Conservation (phyloP, 2,888 invertebrate species). For the Torymus aiolomorphi region DNA sequence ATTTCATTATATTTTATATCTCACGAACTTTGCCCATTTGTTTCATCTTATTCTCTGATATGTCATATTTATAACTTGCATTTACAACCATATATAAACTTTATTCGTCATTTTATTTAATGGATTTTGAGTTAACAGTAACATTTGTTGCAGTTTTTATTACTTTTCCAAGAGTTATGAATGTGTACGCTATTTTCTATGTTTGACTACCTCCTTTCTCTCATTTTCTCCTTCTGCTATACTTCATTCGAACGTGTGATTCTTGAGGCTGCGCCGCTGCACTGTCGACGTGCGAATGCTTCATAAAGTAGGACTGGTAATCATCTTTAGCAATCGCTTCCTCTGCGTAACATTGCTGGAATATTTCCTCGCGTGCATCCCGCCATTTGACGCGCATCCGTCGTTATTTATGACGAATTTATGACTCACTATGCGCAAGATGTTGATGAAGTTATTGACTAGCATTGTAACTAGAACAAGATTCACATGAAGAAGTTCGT, state of each 20-base stretch:
- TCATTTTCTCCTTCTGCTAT: constrained; percentile 1
- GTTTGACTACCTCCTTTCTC: not conserved
- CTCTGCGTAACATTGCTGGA: constrained; percentile 15
- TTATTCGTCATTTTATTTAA: too few species aligned
- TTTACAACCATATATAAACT: too few species aligned
- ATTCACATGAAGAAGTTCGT: not conserved
- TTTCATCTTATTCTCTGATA: too few species aligned
- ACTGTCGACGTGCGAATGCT: constrained; percentile 9
- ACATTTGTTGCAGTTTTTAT: too few species aligned
- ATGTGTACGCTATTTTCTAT: not conserved
- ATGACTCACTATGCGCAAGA: constrained; percentile 12
- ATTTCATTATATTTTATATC: too few species aligned
- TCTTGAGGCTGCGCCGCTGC: not conserved
- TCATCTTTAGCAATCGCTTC: constrained; percentile 27
- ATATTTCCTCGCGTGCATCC: constrained; percentile 13
- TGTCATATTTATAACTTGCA: too few species aligned
- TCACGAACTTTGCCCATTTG: too few species aligned
- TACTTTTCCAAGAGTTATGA: too few species aligned
- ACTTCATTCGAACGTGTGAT: constrained; percentile 16
- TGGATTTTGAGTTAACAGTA: too few species aligned
- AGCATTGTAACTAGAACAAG: constrained; percentile 11
- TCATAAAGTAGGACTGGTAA: constrained; percentile 11
- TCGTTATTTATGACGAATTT: constrained; percentile 25
- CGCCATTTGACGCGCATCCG: constrained; percentile 18
- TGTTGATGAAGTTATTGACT: constrained; percentile 35